Evolutionary conservation across 1,140 invertebrate species (phyloP).

Genomic region (Archivesica marissinica): DNA sequence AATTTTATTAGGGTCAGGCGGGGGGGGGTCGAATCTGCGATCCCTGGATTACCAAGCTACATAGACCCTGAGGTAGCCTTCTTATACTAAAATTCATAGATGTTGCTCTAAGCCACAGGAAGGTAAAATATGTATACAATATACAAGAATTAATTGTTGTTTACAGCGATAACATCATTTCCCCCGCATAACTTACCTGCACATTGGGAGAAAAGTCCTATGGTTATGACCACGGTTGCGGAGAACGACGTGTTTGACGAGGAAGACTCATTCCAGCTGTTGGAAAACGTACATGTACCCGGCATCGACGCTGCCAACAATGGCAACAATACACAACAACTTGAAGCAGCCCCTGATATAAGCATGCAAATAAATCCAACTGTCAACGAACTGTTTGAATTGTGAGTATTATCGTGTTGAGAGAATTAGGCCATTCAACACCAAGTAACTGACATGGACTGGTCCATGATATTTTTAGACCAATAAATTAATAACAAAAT

Average conservation of each 20-base stretch:
- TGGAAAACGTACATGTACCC: constrained; percentile 15
- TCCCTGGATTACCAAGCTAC: no score
- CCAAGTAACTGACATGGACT: no score
- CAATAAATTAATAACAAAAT: no score
- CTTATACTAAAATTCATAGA: no score
- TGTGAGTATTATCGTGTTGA: no score
- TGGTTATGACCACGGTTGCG: not conserved
- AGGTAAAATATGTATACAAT: not conserved
- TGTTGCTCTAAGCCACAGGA: no score
- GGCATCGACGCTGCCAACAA: not conserved
- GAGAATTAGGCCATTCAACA: no score
- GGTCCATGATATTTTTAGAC: no score
- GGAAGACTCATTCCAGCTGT: constrained; percentile 45
- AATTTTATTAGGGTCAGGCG: no score
- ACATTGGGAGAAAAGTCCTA: not conserved
- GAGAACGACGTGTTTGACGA: constrained; percentile 27
- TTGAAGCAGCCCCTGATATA: not conserved
- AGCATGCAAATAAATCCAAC: constrained; percentile 41
- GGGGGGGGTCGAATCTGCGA: no score
- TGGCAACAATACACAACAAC: not conserved
- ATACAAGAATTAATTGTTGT: not conserved
- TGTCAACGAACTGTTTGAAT: constrained; percentile 43
- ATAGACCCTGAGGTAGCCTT: no score
- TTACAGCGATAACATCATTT: constrained; percentile 37
- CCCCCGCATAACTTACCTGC: not conserved